Evolutionary conservation across 2,113 vertebrate species (phyloP).

Genomic region (Aviceda subcristata): DNA sequence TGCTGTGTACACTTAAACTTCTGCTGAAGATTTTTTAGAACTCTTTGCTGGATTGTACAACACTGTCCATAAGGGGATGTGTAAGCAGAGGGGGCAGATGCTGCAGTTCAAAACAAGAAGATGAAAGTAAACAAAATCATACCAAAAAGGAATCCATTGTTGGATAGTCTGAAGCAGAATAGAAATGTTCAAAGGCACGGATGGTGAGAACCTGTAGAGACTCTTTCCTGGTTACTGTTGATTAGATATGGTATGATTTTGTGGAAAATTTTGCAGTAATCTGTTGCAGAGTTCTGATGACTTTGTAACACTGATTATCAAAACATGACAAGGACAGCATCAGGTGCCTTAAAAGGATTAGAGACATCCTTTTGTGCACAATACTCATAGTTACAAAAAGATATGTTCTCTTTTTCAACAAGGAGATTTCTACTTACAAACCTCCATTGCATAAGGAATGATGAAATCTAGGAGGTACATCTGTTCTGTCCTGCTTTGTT

Average conservation of each 20-base stretch:
- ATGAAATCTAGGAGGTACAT: not conserved
- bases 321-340: not conserved
- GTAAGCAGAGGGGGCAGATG: not conserved
- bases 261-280: not conserved
- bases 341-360: not conserved
- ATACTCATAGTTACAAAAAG: not conserved
- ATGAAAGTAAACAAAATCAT: not conserved
- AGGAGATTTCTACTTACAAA: not conserved
- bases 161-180: not conserved
- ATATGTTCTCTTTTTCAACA: not conserved
- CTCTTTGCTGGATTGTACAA: not conserved
- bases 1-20: not conserved
- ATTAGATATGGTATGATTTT: not conserved
- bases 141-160: not conserved
- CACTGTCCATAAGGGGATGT: rapidly evolving
- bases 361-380: not conserved
- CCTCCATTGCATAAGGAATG: not conserved
- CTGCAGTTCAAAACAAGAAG: not conserved
- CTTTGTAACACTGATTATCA: not conserved
- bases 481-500: not conserved
- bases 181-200: not conserved
- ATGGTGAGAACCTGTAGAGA: not conserved
- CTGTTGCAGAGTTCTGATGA: not conserved
- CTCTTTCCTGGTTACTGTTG: not conserved
- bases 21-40: not conserved